These are phyloP conservation scores for Adrianichthys oophorus DNA, from an alignment of 2,797 vertebrate species.

Conservation along the genomic window DNA sequence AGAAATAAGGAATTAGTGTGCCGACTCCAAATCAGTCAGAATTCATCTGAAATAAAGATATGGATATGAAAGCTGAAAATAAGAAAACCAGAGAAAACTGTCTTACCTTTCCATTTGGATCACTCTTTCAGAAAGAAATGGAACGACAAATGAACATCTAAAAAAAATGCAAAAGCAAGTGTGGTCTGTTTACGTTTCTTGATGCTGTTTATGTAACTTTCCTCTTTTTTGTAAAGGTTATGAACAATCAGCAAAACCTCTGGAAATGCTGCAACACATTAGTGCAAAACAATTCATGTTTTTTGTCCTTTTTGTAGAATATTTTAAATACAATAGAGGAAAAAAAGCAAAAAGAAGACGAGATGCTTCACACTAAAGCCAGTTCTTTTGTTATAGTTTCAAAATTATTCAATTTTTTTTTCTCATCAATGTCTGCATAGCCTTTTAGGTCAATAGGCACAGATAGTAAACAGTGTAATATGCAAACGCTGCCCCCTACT, in stretches of 20 bases:
- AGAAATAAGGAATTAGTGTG: too few relatives aligned
- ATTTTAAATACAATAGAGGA: neutral
- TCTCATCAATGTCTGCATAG: too few relatives aligned
- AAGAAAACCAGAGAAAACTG: slow-evolving; percentile 33
- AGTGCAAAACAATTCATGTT: neutral
- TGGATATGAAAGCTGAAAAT: neutral
- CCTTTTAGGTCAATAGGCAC: too few relatives aligned
- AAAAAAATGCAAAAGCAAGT: slow-evolving; percentile 57
- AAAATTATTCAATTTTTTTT: too few relatives aligned
- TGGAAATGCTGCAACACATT: neutral
- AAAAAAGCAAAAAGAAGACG: too few relatives aligned
- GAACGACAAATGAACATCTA: slow-evolving; percentile 8
- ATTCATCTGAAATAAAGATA: too few relatives aligned
- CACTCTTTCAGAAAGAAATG: too few relatives aligned
- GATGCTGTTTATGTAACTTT: slow-evolving; percentile 56
- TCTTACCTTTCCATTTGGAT: slow-evolving; percentile 76
- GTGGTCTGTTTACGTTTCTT: slow-evolving; percentile 48
- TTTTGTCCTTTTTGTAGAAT: too few relatives aligned
- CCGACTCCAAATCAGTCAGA: too few relatives aligned
- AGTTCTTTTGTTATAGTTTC: too few relatives aligned
- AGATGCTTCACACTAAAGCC: too few relatives aligned
- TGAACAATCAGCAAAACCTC: slow-evolving; percentile 34
- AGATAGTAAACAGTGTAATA: neutral
- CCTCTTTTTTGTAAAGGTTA: slow-evolving; percentile 21
- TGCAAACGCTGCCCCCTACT: slow-evolving; percentile 33